phyloP scores from a whole-genome alignment of 2,888 invertebrate genomes.

The Leucoptera coffeella region DNA sequence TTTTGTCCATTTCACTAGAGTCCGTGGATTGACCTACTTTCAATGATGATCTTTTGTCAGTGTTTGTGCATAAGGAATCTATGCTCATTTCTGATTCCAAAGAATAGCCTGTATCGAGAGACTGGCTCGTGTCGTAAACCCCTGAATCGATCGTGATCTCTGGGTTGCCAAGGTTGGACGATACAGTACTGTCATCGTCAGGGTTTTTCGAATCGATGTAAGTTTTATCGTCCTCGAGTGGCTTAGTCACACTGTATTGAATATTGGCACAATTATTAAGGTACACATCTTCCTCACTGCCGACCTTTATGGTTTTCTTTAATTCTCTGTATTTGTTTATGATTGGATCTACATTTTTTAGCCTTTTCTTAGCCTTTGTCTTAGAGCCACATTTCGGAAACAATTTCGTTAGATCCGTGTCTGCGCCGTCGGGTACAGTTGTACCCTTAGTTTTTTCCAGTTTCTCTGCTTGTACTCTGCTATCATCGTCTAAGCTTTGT shows the following conservation, averaged over 20 bases:
- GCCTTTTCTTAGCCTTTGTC: conserved; percentile 44
- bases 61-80: conserved; percentile 49
- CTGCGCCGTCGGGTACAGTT: conserved; percentile 41
- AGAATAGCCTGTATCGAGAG: conserved; percentile 45
- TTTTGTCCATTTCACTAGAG: conserved; percentile 59
- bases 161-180: conserved; percentile 42
- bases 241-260: conserved; percentile 25
- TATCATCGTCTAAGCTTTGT: conserved; percentile 56
- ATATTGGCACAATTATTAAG: conserved; percentile 43
- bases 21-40: conserved; percentile 62
- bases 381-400: conserved; percentile 44
- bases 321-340: conserved; percentile 43
- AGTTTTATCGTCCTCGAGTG: conserved; percentile 23
- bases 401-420: conserved; percentile 36
- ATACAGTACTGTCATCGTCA: conserved; percentile 43
- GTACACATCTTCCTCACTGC: conserved; percentile 35
- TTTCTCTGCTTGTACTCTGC: conserved; percentile 52
- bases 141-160: conserved; percentile 47
- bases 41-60: conserved; percentile 52
- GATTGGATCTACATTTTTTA: conserved; percentile 41
- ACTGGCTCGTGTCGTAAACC: conserved; percentile 40
- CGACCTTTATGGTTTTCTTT: conserved; percentile 38
- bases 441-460: conserved; percentile 55
- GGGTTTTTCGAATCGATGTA: conserved; percentile 37
- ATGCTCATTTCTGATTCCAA: conserved; percentile 53